Base-by-base conservation (phyloP, 2,888 invertebrate genomes). In the Melanostoma mellinum region DNA sequence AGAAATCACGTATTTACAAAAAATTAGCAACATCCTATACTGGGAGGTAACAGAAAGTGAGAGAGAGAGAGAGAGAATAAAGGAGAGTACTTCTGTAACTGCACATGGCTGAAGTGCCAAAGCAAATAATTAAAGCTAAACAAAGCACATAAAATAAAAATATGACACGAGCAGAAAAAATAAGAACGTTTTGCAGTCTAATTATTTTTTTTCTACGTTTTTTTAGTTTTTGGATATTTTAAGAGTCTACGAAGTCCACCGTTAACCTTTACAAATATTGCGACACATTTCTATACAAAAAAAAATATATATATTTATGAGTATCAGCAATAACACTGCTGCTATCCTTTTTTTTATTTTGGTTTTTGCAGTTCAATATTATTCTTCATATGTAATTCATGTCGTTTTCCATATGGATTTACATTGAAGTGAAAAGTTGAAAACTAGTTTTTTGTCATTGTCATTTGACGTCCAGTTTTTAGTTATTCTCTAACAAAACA, bases 1-100 rank as follows among this genome's bases (percentile, higher is more conserved):
- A 79, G 69, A 71, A 63, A 74, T 73, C 58, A 63, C 56, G 65
- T 52, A 69, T 79, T 84, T 84, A 72, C 84, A 84, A 67, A 84
- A 79, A 75, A 79, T 71, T 79, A 79, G 74, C 71, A 67, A 50
- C 55, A 38, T 38, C 73, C 56, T 67, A 65, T 65, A 42, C 63
- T 10, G 5, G 42, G 8, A 40, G 44, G 35, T 3, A 38, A 10
- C 8, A 50, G 52, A 20, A 20, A 20, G 20, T 20, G 20, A 20
- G 20, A 20, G 20, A 20, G 20, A 65, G 38, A 52, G 20, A 1
- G 10, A 44, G 1, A 35, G 4, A 44, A 60, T 32, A 60, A 44
- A 44, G 20, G 20, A 20, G 4, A 61, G 46, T 61, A 20, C 63
- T 50, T 46, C 63, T 73, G 58, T 38, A 60, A 77, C 63, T 46